A percentile compares a stretch with the other conserved stretches of the same genome.
Evolutionary conservation across 2,797 vertebrate genomes (phyloP).

Genomic region (Anguilla obscura): DNA sequence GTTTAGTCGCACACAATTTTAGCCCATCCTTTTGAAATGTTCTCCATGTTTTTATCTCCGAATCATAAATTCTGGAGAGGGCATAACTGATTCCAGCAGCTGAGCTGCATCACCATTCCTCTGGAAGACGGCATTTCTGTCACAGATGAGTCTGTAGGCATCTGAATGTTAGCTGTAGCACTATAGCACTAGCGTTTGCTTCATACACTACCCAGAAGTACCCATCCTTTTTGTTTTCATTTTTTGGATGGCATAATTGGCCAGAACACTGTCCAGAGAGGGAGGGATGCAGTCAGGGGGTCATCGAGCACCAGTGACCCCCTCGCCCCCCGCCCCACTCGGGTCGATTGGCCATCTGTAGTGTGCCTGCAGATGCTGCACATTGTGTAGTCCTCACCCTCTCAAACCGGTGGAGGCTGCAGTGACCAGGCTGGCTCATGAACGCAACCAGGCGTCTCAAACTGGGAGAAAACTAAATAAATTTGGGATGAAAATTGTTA

Average conservation of each 20-base stretch:
- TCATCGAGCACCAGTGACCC: background rate
- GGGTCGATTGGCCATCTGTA: background rate
- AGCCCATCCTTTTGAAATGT: background rate
- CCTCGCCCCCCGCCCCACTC: too few species aligned
- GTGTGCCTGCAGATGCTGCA: background rate
- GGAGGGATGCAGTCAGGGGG: background rate
- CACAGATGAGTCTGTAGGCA: background rate
- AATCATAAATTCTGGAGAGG: background rate
- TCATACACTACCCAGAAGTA: background rate
- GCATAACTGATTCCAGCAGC: background rate
- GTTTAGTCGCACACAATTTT: background rate
- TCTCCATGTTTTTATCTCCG: background rate
- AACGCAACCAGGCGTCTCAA: background rate
- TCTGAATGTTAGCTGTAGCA: background rate
- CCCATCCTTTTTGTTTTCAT: background rate
- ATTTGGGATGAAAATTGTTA: background rate
- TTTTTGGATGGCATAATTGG: background rate
- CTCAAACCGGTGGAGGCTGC: background rate
- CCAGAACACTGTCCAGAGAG: background rate
- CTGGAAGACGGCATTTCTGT: background rate
- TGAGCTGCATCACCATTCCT: background rate
- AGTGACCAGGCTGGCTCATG: background rate
- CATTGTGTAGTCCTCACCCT: background rate
- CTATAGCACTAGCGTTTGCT: background rate
- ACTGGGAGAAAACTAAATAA: background rate